Percentiles rank a stretch among this genome's conserved stretches.
phyloP scores from a whole-genome alignment of 1,140 invertebrate genomes.

The Gonatopus flavifemur region DNA sequence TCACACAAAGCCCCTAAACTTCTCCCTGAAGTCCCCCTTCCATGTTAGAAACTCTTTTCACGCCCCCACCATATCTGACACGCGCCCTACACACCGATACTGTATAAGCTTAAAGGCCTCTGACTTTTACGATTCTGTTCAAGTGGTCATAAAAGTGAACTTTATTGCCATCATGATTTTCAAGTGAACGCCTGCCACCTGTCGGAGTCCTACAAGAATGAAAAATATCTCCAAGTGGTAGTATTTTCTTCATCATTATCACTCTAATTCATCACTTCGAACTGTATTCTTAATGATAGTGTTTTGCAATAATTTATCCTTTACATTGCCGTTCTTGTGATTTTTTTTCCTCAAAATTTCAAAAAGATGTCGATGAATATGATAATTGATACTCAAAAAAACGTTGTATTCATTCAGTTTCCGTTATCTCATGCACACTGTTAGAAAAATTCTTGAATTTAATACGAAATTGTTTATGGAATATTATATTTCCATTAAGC shows the following conservation, averaged over 20 bases:
- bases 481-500: too few relatives aligned
- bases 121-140: conserved; percentile 62
- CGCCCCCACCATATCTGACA: conserved; percentile 56
- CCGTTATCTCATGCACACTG: too few relatives aligned
- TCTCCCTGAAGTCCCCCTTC: conserved; percentile 19
- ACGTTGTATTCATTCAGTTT: too few relatives aligned
- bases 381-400: too few relatives aligned
- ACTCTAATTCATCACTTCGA: conserved; percentile 36
- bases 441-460: too few relatives aligned
- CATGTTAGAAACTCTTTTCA: conserved; percentile 37
- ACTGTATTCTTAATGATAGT: conserved; percentile 15
- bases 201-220: conserved; percentile 55
- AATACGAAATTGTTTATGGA: too few relatives aligned
- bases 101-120: conserved; percentile 55
- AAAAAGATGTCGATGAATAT: too few relatives aligned
- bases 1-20: conserved; percentile 19
- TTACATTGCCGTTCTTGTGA: conserved; percentile 8
- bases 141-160: conserved; percentile 60
- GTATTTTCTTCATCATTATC: conserved; percentile 35
- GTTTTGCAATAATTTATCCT: too few relatives aligned
- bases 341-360: too few relatives aligned
- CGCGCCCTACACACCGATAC: conserved; percentile 54
- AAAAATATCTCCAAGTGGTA: conserved; percentile 43
- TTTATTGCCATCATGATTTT: conserved; percentile 61
- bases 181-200: conserved; percentile 59